These are phyloP conservation scores for Syngnathus scovelli DNA, from an alignment of 2,113 vertebrate genomes.

Conservation along the genomic window DNA sequence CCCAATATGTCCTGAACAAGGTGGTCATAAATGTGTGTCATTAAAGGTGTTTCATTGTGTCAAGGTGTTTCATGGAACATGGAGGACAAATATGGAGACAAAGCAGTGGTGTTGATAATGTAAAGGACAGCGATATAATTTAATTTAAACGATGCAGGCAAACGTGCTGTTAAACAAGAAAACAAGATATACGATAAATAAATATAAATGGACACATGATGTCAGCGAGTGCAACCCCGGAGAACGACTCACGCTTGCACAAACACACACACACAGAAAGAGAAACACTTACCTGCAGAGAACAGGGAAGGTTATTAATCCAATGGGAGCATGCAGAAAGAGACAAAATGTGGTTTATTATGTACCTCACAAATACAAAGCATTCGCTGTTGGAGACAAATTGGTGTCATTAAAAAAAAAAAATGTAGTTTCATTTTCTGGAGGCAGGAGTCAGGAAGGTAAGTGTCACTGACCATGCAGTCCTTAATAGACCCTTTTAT, in stretches of 20 bases:
- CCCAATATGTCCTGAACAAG: constrained; percentile 41
- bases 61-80: constrained; percentile 49
- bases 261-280: background rate
- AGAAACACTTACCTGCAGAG: constrained; percentile 53
- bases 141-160: background rate
- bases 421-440: background rate
- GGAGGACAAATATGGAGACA: constrained; percentile 42
- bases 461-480: background rate
- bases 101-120: constrained; percentile 32
- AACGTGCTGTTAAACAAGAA: too few relatives aligned
- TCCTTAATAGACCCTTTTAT: background rate
- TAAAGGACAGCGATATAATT: constrained; percentile 11
- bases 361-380: constrained; percentile 5
- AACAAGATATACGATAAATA: too few relatives aligned
- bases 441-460: background rate
- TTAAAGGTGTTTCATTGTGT: constrained; percentile 21
- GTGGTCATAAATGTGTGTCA: constrained; percentile 53
- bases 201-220: background rate
- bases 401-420: background rate
- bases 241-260: background rate
- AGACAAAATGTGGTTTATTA: constrained; percentile 11
- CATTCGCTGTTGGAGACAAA: background rate
- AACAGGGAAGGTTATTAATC: constrained; percentile 12
- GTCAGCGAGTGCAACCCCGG: background rate
- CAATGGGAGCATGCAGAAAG: constrained; percentile 17